Conservation (phyloP, 2,113 vertebrate species). For the Cavia porcellus region DNA sequence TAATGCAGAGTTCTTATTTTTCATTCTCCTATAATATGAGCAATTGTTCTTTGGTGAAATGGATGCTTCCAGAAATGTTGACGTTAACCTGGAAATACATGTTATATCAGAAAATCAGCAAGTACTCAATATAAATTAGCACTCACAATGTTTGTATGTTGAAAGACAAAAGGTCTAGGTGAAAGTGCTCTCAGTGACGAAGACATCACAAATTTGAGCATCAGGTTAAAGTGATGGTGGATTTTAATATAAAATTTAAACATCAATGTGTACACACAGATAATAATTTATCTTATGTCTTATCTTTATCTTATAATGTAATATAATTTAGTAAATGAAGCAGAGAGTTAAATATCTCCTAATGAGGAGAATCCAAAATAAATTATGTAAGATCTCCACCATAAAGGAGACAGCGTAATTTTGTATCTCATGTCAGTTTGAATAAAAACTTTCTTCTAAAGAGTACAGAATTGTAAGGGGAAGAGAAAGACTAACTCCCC, state of each 20-base stretch:
- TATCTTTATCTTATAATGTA: no score
- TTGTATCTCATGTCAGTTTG: neutral
- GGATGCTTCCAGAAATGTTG: neutral
- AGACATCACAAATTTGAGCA: neutral
- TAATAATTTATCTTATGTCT: neutral
- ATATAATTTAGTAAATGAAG: no score
- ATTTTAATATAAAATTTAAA: neutral
- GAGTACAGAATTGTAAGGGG: no score
- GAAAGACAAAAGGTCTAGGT: neutral
- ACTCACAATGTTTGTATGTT: rapidly evolving
- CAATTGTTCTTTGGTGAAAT: neutral
- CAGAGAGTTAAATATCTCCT: neutral
- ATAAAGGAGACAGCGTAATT: neutral
- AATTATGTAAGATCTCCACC: neutral
- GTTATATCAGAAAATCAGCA: neutral
- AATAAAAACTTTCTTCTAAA: neutral
- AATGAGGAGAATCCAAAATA: neutral
- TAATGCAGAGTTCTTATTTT: neutral
- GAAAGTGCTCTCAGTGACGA: neutral
- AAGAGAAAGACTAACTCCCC: neutral
- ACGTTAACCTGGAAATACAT: neutral
- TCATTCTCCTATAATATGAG: neutral
- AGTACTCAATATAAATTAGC: neutral
- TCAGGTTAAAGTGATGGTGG: neutral
- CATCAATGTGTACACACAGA: neutral